Conservation (phyloP, 1,140 invertebrate species). For the Leptinotarsa texana region DNA sequence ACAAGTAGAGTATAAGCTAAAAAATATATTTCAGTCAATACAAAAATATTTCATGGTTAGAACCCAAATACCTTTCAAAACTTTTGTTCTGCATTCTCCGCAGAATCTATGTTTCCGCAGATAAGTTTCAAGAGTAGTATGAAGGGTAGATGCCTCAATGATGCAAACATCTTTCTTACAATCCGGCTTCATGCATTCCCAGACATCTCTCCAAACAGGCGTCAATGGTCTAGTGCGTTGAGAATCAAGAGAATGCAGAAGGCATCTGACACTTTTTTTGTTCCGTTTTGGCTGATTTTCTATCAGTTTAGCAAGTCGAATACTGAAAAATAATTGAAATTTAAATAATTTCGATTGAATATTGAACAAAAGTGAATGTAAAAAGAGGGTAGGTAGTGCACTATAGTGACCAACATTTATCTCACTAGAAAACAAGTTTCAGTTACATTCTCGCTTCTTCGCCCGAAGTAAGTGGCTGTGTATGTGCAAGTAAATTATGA, state of each 20-base stretch:
- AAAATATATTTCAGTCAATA: constrained; percentile 48
- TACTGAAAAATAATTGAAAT: constrained; percentile 56
- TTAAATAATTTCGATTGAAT: constrained; percentile 1
- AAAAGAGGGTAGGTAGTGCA: too few species aligned
- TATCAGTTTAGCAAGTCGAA: constrained; percentile 74
- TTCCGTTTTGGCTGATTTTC: constrained; percentile 77
- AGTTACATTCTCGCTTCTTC: too few species aligned
- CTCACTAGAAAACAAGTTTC: too few species aligned
- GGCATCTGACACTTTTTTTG: constrained; percentile 85
- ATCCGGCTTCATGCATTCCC: constrained; percentile 83
- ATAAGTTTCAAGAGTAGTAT: constrained; percentile 85
- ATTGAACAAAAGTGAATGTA: too few species aligned
- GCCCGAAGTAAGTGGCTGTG: too few species aligned
- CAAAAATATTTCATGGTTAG: not conserved
- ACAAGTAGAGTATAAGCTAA: constrained; percentile 84
- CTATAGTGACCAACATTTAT: too few species aligned
- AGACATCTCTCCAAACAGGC: constrained; percentile 78
- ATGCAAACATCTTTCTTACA: constrained; percentile 85
- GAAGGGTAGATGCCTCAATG: constrained; percentile 79
- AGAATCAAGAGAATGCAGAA: constrained; percentile 84
- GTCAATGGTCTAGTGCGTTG: constrained; percentile 74
- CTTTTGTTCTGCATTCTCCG: constrained; percentile 88
- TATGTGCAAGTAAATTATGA: too few species aligned
- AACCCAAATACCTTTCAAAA: constrained; percentile 56
- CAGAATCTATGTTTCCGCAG: constrained; percentile 91